These are phyloP conservation scores for Enteromius anoplus DNA, from an alignment of 2,797 vertebrate genomes.

Conservation along the genomic window DNA sequence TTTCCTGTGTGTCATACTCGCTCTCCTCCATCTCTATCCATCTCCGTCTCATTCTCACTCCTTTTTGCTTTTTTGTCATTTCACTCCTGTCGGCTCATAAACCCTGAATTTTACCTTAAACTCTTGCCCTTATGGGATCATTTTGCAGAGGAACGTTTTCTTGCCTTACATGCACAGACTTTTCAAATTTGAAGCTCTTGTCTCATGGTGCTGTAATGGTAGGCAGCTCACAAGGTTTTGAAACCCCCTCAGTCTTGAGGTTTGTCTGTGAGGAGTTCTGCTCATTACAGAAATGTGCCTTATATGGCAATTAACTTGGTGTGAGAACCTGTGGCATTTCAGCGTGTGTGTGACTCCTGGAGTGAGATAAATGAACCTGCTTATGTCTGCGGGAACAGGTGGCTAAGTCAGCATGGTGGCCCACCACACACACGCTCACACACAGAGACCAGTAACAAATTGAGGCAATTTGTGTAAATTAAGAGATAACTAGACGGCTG, in stretches of 20 bases:
- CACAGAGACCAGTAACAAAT: constrained; percentile 51
- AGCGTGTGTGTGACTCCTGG: constrained; percentile 62
- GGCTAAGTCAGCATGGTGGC: constrained; percentile 78
- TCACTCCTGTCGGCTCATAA: constrained; percentile 57
- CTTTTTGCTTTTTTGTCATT: constrained; percentile 54
- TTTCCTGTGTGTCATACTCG: constrained; percentile 52
- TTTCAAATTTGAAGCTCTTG: background rate
- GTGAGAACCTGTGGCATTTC: constrained; percentile 42
- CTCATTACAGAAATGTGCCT: constrained; percentile 28
- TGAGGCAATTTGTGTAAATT: constrained; percentile 58
- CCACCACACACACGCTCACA: constrained; percentile 54
- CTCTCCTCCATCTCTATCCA: constrained; percentile 37
- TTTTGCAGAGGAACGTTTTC: background rate
- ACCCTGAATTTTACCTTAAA: constrained; percentile 46
- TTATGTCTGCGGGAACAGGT: constrained; percentile 82
- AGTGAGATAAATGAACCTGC: constrained; percentile 81
- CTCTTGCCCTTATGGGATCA: constrained; percentile 43
- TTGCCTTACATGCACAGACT: background rate
- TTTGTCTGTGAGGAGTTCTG: constrained; percentile 9
- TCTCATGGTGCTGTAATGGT: background rate
- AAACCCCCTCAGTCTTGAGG: background rate
- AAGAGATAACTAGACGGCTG: constrained; percentile 55
- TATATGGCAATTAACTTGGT: constrained; percentile 33
- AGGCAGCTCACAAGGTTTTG: constrained; percentile 51
- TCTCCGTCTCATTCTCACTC: constrained; percentile 21